Evolutionary conservation across 2,888 invertebrate species (phyloP).

Genomic region (Branchipolynoe longqiensis): DNA sequence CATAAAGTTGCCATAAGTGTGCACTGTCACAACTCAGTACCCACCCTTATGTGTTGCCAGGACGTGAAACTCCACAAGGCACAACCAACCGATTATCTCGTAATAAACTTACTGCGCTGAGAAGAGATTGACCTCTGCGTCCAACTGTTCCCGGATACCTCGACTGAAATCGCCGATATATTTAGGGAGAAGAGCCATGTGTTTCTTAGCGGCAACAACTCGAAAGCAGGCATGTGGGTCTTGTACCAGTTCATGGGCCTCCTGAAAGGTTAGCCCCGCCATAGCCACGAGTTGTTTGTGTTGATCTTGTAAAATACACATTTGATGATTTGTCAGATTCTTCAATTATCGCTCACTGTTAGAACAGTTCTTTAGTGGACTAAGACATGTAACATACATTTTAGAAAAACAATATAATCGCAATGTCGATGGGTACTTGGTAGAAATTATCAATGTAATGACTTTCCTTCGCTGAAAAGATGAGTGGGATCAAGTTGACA

Average conservation of each 20-base stretch:
- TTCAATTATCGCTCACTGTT: slow-evolving; percentile 3
- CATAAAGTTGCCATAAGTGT: too few species aligned
- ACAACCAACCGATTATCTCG: too few species aligned
- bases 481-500: too few species aligned
- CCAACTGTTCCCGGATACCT: slow-evolving; percentile 26
- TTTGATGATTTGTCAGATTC: not conserved
- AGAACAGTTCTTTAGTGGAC: too few species aligned
- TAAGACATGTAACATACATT: too few species aligned
- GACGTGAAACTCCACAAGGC: too few species aligned
- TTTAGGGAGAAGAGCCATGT: slow-evolving; percentile 14
- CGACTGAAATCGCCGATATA: slow-evolving; percentile 24
- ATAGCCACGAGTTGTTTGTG: not conserved
- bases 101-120: not conserved
- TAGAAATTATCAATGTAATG: too few species aligned
- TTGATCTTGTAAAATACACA: slow-evolving; percentile 1
- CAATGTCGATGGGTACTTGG: too few species aligned
- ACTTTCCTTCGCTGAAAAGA: too few species aligned
- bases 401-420: too few species aligned
- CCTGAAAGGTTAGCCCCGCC: slow-evolving; percentile 66
- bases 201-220: not conserved
- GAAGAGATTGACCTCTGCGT: slow-evolving; percentile 18
- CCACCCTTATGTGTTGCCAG: too few species aligned
- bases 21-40: too few species aligned
- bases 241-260: slow-evolving; percentile 7
- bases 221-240: slow-evolving; percentile 40